Conservation (phyloP, 2,888 invertebrate genomes). For the Sceliomorpha sp. region DNA sequence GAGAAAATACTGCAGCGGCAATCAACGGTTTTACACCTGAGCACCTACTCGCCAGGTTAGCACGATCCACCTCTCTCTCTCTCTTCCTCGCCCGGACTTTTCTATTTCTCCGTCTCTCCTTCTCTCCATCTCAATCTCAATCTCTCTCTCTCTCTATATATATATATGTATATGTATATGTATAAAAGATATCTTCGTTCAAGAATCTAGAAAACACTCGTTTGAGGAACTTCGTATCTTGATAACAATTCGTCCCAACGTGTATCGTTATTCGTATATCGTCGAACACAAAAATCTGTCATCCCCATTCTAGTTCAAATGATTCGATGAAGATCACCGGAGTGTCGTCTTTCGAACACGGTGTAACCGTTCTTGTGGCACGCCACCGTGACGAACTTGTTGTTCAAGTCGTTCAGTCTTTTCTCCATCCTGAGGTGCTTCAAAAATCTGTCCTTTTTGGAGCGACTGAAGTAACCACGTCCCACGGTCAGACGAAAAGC, state of each 20-base stretch:
- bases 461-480: slow-evolving; percentile 70
- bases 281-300: too few species aligned
- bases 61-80: slow-evolving; percentile 43
- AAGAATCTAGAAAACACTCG: too few species aligned
- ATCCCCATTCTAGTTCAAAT: too few species aligned
- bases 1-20: slow-evolving; percentile 75
- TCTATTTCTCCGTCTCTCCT: too few species aligned
- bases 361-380: slow-evolving; percentile 53
- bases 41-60: slow-evolving; percentile 60
- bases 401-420: slow-evolving; percentile 67
- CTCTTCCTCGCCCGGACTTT: too few species aligned
- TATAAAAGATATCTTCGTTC: too few species aligned
- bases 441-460: slow-evolving; percentile 72
- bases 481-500: slow-evolving; percentile 70
- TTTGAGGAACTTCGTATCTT: too few species aligned
- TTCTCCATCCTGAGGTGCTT: slow-evolving; percentile 72
- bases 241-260: too few species aligned
- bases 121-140: too few species aligned
- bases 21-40: slow-evolving; percentile 79
- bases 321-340: slow-evolving; percentile 63
- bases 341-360: slow-evolving; percentile 59
- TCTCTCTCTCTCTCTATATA: too few species aligned
- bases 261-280: too few species aligned
- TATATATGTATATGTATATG: too few species aligned
- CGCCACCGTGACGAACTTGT: slow-evolving; percentile 65